Evolutionary conservation across 2,888 invertebrate genomes (phyloP), one percentile per base, ranked within the genome.

Genomic region (Dastarcus helophoroides): DNA sequence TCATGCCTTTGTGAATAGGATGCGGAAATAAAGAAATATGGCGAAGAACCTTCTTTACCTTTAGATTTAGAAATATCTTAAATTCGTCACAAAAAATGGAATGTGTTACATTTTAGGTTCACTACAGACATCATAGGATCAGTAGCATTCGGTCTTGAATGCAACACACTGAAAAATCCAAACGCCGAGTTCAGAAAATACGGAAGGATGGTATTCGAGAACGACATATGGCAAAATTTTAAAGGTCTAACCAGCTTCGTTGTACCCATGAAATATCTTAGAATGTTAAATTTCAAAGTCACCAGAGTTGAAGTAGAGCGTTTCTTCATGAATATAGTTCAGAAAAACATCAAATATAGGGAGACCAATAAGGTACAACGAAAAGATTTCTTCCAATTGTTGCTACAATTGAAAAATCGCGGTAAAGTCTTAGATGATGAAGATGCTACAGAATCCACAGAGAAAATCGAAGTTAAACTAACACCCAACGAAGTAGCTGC

Each of bases 141-240:
- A 22, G 64, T 68, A 29, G 71, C 69, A 7, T 73, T 73, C 44
- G 72, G 72, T 11, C 56, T 73, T 4, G 67, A 71, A 38, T 65
- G 67, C 37, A 65, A 71, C 42, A 63, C 66, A 15, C 64, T 72
- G 28, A 57, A n/a, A n/a, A n/a, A n/a, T n/a, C 56, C 64, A 0
- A 54, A 67, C 36, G 63, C 67, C 0, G 64, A 67, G 34, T 71
- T 72, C 46, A 32, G 43, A 24, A 27, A 39, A 22, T 44, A 42
- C 19, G 49, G 48, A 1, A 35, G 46, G 43, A 32, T 28, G 46
- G n/a, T 39, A 22, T 37, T 36, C 45, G 2, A 26, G 5, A 7
- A 5, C 9, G 6, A 7, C 9, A 6, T 5, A 8, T 10, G 7
- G 9, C 8, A 23, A 5, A 6, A 7, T 6, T 8, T 23, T 8